A percentile compares a stretch with the other conserved stretches of the same genome.
Evolutionary conservation across 2,888 invertebrate genomes (phyloP).

Genomic region (Heliconius aoede): DNA sequence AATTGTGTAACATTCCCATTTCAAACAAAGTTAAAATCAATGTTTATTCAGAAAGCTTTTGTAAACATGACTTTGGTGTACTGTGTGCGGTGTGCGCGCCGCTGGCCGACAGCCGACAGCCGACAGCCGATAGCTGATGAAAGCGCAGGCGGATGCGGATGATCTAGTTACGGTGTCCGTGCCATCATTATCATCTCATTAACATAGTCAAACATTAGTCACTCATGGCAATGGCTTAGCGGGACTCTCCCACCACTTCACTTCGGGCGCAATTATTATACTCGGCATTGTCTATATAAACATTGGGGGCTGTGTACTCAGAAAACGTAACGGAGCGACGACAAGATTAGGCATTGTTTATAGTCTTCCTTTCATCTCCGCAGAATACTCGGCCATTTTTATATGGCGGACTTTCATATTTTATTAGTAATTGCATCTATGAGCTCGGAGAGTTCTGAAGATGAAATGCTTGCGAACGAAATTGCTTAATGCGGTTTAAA

Average conservation of each 20-base stretch:
- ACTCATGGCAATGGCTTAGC: constrained; percentile 76
- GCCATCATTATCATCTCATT: constrained; percentile 80
- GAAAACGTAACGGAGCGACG: constrained; percentile 76
- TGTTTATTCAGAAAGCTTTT: constrained; percentile 75
- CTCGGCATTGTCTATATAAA: constrained; percentile 79
- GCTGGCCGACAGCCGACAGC: constrained; percentile 64
- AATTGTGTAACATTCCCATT: constrained; percentile 46
- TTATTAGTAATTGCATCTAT: constrained; percentile 45
- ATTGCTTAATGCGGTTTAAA: constrained; percentile 41
- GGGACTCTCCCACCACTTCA: constrained; percentile 69
- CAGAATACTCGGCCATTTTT: constrained; percentile 51
- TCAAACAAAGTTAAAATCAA: constrained; percentile 48
- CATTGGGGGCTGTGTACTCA: constrained; percentile 68
- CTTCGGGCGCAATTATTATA: constrained; percentile 80
- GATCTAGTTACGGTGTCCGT: constrained; percentile 70
- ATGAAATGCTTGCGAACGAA: constrained; percentile 39
- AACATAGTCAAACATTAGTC: constrained; percentile 80
- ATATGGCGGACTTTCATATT: constrained; percentile 42
- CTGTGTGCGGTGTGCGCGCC: constrained; percentile 51
- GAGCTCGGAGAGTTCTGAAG: constrained; percentile 38
- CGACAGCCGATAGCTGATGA: constrained; percentile 52
- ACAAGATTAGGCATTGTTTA: constrained; percentile 78
- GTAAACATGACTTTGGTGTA: constrained; percentile 59
- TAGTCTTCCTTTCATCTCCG: constrained; percentile 58
- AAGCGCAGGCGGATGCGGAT: constrained; percentile 59